Percentiles rank a stretch among this genome's conserved stretches.
Conservation (phyloP, 2,797 vertebrate species). For the Rachycentron canadum region DNA sequence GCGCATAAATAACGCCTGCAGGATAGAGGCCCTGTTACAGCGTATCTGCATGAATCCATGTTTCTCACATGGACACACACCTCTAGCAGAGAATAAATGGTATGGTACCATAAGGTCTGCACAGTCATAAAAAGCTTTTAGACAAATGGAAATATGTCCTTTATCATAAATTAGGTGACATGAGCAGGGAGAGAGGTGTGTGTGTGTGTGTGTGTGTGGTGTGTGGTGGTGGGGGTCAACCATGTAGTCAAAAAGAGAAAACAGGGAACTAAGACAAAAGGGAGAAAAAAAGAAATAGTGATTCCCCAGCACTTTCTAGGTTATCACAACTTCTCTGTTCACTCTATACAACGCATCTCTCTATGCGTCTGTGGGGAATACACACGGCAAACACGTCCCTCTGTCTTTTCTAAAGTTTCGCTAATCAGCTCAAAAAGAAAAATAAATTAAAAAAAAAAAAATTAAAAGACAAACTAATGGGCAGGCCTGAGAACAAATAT, state of each 20-base stretch:
- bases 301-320: slow-evolving; percentile 9
- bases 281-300: neutral
- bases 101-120: slow-evolving; percentile 77
- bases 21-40: slow-evolving; percentile 63
- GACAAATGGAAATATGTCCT: slow-evolving; percentile 83
- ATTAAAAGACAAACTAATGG: too few species aligned
- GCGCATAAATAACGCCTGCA: slow-evolving; percentile 84
- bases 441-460: neutral
- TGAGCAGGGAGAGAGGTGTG: slow-evolving; percentile 31
- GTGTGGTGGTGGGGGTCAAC: slow-evolving; percentile 8
- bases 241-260: slow-evolving; percentile 9
- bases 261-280: neutral
- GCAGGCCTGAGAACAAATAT: slow-evolving; percentile 4
- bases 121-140: slow-evolving; percentile 85
- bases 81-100: slow-evolving; percentile 76
- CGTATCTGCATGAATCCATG: slow-evolving; percentile 57
- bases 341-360: neutral
- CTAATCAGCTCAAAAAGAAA: slow-evolving; percentile 17
- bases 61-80: slow-evolving; percentile 33
- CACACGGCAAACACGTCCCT: slow-evolving; percentile 15
- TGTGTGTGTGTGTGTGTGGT: slow-evolving; percentile 26
- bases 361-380: neutral
- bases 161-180: slow-evolving; percentile 81
- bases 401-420: slow-evolving; percentile 2
- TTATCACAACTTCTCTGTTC: slow-evolving; percentile 1